Conservation (phyloP, 2,113 vertebrate species). For the Hirundichthys speculiger region DNA sequence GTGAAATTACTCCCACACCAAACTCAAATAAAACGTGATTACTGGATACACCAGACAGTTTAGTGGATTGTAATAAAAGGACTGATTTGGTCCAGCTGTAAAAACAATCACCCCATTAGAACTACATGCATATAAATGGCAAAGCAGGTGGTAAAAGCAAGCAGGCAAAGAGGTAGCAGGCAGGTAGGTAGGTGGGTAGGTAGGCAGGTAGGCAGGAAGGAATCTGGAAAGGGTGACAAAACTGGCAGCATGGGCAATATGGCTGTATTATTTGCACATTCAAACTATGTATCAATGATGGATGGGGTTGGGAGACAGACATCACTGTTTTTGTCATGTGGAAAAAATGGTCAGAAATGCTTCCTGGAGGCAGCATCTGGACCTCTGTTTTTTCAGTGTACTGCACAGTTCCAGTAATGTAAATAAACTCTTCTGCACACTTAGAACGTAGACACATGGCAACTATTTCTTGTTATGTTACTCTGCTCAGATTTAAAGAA, state of each 20-base stretch:
- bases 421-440: too few relatives aligned
- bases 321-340: slow-evolving; percentile 22
- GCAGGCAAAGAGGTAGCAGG: slow-evolving; percentile 86
- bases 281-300: slow-evolving; percentile 54
- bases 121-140: slow-evolving; percentile 81
- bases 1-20: slow-evolving; percentile 47
- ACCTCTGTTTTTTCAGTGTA: background rate
- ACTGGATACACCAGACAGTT: slow-evolving; percentile 53
- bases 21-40: slow-evolving; percentile 49
- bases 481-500: too few relatives aligned
- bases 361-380: background rate
- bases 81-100: slow-evolving; percentile 47
- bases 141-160: slow-evolving; percentile 87
- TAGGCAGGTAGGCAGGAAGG: slow-evolving; percentile 76
- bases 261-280: slow-evolving; percentile 74
- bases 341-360: slow-evolving; percentile 9
- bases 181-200: slow-evolving; percentile 80
- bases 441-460: too few relatives aligned
- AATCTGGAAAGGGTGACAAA: slow-evolving; percentile 78
- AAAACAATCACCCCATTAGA: slow-evolving; percentile 67
- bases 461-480: too few relatives aligned
- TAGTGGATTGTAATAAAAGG: slow-evolving; percentile 52
- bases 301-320: slow-evolving; percentile 32
- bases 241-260: slow-evolving; percentile 83
- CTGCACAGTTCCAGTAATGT: too few relatives aligned